Conservation (phyloP, 1,140 invertebrate genomes). For the Epicauta chinensis region DNA sequence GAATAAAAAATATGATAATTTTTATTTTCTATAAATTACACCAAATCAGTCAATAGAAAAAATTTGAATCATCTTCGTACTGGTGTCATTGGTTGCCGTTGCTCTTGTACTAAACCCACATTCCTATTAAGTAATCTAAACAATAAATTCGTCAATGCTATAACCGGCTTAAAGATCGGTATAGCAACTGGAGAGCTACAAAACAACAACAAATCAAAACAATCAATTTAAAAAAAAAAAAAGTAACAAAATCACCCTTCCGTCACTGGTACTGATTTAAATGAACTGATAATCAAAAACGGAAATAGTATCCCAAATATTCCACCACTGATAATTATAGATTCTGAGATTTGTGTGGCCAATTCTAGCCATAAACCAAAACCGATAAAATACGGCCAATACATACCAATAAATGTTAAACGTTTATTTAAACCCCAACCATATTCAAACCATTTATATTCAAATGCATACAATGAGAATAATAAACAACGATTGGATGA, state of each 20-base stretch:
- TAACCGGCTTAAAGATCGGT: neutral
- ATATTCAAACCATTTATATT: constrained; percentile 97
- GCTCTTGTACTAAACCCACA: neutral
- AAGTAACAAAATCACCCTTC: constrained; percentile 54
- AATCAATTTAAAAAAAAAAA: constrained; percentile 2
- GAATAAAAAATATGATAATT: no score
- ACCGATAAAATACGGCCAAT: constrained; percentile 95
- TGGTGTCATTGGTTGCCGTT: no score
- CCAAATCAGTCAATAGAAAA: no score
- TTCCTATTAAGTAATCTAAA: neutral
- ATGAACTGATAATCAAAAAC: constrained; percentile 87
- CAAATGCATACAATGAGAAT: constrained; percentile 93
- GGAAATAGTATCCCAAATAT: constrained; percentile 91
- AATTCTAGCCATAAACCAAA: constrained; percentile 87
- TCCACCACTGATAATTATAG: constrained; percentile 69
- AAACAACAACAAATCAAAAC: neutral
- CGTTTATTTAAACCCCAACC: constrained; percentile 88
- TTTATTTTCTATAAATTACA: no score
- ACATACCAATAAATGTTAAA: constrained; percentile 81
- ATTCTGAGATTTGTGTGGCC: constrained; percentile 72
- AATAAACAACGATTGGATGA: constrained; percentile 87
- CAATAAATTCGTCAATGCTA: neutral
- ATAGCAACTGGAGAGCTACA: neutral
- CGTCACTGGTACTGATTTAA: constrained; percentile 78
- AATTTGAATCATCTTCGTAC: no score